A percentile compares a stretch with the other conserved stretches of the same genome.
phyloP scores from a whole-genome alignment of 2,113 vertebrate species.

The Rousettus leschenaultii region DNA sequence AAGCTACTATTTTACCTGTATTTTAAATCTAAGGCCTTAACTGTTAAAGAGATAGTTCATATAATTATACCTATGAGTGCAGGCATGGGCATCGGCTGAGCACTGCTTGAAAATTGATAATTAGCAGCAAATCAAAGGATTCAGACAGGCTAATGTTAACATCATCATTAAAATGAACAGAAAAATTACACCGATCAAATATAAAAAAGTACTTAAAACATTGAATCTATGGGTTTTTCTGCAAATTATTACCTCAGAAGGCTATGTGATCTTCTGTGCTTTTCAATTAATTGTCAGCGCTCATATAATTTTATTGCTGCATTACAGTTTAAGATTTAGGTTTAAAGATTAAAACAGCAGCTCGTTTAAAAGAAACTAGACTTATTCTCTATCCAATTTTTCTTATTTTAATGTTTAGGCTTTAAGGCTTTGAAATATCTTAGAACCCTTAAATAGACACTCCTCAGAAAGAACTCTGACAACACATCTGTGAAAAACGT shows the following conservation, averaged over 20 bases:
- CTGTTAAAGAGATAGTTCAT: background rate
- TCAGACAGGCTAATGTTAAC: background rate
- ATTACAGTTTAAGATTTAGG: background rate
- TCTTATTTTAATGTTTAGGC: background rate
- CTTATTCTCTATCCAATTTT: background rate
- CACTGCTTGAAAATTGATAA: constrained; percentile 9
- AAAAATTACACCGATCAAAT: constrained; percentile 46
- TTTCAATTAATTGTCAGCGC: constrained; percentile 19
- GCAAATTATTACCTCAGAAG: constrained; percentile 16
- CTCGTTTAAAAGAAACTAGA: background rate
- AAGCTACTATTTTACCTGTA: background rate
- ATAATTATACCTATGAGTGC: background rate
- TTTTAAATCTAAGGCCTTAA: background rate
- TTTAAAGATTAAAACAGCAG: background rate
- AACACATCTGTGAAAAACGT: background rate
- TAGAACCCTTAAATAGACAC: background rate
- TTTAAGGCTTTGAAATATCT: background rate
- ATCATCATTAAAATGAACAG: constrained; percentile 49
- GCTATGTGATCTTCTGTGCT: background rate
- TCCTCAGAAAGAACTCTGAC: background rate
- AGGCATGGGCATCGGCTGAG: background rate
- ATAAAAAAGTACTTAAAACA: constrained; percentile 23
- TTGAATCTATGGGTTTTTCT: background rate
- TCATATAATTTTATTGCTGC: constrained; percentile 27
- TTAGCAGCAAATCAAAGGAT: constrained; percentile 46